phyloP scores from a whole-genome alignment of 2,797 vertebrate genomes.

The Manis javanica region DNA sequence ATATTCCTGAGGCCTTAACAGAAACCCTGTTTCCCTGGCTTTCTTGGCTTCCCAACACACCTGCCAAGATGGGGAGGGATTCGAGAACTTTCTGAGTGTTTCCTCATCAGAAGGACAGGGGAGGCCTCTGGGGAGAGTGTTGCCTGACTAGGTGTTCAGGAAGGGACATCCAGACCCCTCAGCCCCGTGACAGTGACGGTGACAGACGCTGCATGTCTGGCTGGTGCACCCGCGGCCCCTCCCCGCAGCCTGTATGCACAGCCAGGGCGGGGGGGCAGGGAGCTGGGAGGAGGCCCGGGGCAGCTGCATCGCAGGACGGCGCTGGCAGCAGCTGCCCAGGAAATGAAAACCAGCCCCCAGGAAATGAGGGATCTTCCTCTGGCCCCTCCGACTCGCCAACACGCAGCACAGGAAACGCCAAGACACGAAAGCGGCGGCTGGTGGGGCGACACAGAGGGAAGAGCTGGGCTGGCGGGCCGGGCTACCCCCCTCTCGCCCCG shows the following conservation, averaged over 20 bases:
- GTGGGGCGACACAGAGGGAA: background rate
- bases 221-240: background rate
- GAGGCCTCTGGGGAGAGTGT: background rate
- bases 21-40: too few species aligned
- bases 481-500: too few species aligned
- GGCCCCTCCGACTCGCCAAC: background rate
- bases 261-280: fast-evolving
- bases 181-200: too few species aligned
- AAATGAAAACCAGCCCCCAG: constrained; percentile 43
- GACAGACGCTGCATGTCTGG: background rate
- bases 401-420: background rate
- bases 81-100: too few species aligned
- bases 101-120: too few species aligned
- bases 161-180: background rate
- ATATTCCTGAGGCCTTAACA: too few species aligned
- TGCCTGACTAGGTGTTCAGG: fast-evolving
- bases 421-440: background rate
- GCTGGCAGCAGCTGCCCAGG: background rate
- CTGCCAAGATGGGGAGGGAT: too few species aligned
- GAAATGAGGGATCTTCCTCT: background rate
- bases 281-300: background rate
- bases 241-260: background rate
- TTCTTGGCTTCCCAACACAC: too few species aligned
- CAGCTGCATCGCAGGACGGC: background rate
- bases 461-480: background rate